Evolutionary conservation across 1,140 invertebrate genomes (phyloP).

Genomic region (Drosophila pandora): DNA sequence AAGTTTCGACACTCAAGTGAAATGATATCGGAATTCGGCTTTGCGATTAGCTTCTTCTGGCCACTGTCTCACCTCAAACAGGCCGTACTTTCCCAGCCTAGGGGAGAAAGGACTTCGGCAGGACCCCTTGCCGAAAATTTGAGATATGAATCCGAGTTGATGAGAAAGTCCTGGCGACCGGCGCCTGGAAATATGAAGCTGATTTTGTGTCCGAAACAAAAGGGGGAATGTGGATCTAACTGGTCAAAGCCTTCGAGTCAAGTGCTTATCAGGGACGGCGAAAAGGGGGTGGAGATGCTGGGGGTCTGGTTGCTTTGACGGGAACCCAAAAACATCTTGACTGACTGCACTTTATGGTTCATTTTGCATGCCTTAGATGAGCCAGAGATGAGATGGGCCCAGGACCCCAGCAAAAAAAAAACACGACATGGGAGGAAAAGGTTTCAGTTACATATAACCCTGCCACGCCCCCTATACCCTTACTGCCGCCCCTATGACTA

Average conservation of each 20-base stretch:
- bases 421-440: constrained; percentile 1
- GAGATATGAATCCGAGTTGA: not conserved
- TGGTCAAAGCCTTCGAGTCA: not conserved
- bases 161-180: not conserved
- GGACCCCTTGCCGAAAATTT: not conserved
- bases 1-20: too few relatives aligned
- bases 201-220: not conserved
- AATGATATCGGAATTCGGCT: not conserved
- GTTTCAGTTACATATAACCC: constrained; percentile 28
- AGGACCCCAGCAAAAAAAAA: not conserved
- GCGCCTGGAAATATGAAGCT: constrained; percentile 1
- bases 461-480: constrained; percentile 3
- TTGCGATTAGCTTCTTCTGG: too few relatives aligned
- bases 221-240: not conserved
- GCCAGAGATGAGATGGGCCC: constrained; percentile 4
- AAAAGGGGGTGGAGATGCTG: not conserved
- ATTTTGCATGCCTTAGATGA: constrained; percentile 54
- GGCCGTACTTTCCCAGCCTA: too few relatives aligned
- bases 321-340: constrained; percentile 38
- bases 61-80: too few relatives aligned
- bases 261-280: not conserved
- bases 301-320: constrained; percentile 2
- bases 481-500: constrained; percentile 22
- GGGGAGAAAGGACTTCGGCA: too few relatives aligned
- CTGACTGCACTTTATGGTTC: constrained; percentile 57